These are phyloP conservation scores for Pluvianellus socialis DNA, from an alignment of 2,113 vertebrate species.

Conservation along the genomic window DNA sequence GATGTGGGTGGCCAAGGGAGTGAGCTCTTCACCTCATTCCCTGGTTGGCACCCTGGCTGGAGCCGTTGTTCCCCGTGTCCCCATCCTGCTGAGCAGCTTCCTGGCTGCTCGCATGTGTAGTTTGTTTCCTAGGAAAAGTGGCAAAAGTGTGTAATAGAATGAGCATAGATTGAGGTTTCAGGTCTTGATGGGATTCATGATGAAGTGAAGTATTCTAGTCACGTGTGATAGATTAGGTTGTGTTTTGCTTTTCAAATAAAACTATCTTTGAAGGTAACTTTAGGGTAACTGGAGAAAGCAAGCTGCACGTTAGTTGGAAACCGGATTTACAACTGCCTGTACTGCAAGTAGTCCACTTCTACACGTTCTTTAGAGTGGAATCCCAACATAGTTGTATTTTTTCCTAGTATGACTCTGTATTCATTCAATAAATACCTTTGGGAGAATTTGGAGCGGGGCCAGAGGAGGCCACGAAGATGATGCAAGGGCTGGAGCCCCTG, in stretches of 20 bases:
- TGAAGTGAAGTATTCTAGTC: neutral
- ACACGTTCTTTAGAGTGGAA: neutral
- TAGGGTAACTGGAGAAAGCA: neutral
- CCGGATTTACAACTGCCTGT: neutral
- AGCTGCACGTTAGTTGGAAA: neutral
- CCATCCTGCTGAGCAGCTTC: neutral
- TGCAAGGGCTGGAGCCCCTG: no score
- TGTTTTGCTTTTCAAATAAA: neutral
- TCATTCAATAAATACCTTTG: neutral
- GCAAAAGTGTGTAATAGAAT: neutral
- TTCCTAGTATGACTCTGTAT: neutral
- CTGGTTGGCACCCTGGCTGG: neutral
- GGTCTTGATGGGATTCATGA: accelerated
- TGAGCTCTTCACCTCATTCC: accelerated
- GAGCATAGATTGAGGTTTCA: neutral
- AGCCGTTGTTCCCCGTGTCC: neutral
- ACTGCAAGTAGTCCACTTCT: neutral
- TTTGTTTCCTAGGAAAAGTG: neutral
- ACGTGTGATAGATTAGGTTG: neutral
- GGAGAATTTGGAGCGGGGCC: neutral
- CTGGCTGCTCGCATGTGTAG: accelerated
- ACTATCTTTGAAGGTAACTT: neutral
- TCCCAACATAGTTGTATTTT: neutral
- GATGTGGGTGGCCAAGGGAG: neutral
- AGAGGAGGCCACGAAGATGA: no score